Evolutionary conservation across 2,797 vertebrate species (phyloP), one percentile per base, ranked within the genome.

Genomic region (Sciaenops ocellatus): DNA sequence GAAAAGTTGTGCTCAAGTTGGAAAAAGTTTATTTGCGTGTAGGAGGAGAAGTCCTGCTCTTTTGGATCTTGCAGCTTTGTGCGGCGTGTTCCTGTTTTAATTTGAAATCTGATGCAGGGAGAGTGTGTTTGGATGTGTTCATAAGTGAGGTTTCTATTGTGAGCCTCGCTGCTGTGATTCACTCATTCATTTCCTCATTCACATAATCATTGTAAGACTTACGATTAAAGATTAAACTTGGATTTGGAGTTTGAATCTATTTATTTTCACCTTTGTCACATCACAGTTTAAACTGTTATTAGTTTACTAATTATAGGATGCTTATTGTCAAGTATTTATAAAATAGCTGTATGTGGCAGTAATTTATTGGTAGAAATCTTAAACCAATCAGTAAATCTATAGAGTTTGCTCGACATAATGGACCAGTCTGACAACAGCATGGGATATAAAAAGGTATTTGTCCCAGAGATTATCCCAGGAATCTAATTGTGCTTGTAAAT

Each of bases 171-270:
- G 65, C 69, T 42, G 26, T 8, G 62, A 34, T 54, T 77, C 54
- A 68, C 17, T 56, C 60, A 67, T 71, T 68, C 34, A 51, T 81
- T 63, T 61, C 10, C n/a, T 74, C 55, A 61, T 74, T 71, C 50
- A 44, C 34, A 59, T 42, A 2, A 11, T 74, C 76, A 66, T 48
- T 69, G 24, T 34, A 20, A 48, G 15, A 51, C 30, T 38, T 68
- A 5, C 5, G 56, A 72, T 44, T 70, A 16, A 65, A 8, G 56
- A 72, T 44, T 70, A 16, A 65, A 57, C 70, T 48, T 82, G 8
- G 22, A 59, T 67, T 67, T 57, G 2, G 34, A 64, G 30, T 26
- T 44, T 10, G 41, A 41, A 47, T 18, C 9, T 52, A 11, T 57
- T 61, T 30, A 55, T 28, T 15, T 66, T 17, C 11, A 28, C 26